Conservation (phyloP, 53 echinoderm and acorn worm species). For the Paracentrotus lividus region DNA sequence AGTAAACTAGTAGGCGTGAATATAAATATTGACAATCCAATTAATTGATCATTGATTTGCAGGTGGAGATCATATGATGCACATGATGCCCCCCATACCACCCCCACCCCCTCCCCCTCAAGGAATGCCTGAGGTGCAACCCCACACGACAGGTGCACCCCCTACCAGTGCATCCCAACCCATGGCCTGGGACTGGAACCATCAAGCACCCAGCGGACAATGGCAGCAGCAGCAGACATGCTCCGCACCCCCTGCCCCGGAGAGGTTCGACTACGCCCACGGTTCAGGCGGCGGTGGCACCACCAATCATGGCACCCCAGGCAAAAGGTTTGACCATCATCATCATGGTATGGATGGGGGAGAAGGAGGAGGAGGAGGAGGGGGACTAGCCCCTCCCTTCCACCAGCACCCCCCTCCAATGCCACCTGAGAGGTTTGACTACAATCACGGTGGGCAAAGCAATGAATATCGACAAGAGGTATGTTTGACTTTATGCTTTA, state of each 20-base stretch:
- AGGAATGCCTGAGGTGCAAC: neutral
- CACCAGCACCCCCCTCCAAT: constrained; percentile 56
- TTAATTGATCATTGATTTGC: neutral
- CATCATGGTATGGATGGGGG: constrained; percentile 51
- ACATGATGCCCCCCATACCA: constrained; percentile 14
- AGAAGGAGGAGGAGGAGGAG: neutral
- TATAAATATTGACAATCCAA: no score
- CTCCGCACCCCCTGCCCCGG: constrained; percentile 20
- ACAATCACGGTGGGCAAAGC: constrained; percentile 70
- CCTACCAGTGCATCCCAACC: constrained; percentile 6
- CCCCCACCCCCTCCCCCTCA: constrained; percentile 47
- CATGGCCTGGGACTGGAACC: constrained; percentile 56
- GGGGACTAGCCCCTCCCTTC: neutral
- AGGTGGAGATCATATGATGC: constrained; percentile 5
- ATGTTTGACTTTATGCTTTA: neutral
- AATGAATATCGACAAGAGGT: constrained; percentile 58
- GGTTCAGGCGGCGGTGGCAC: no score
- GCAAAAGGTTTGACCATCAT: constrained; percentile 61
- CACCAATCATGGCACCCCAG: neutral
- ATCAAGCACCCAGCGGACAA: neutral
- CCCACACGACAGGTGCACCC: neutral
- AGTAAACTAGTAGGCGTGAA: no score
- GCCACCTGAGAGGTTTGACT: constrained; percentile 73
- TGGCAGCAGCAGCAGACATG: constrained; percentile 46
- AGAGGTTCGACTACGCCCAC: constrained; percentile 69